phyloP scores from a whole-genome alignment of 1,140 invertebrate species.

The Subanguina moxae region DNA sequence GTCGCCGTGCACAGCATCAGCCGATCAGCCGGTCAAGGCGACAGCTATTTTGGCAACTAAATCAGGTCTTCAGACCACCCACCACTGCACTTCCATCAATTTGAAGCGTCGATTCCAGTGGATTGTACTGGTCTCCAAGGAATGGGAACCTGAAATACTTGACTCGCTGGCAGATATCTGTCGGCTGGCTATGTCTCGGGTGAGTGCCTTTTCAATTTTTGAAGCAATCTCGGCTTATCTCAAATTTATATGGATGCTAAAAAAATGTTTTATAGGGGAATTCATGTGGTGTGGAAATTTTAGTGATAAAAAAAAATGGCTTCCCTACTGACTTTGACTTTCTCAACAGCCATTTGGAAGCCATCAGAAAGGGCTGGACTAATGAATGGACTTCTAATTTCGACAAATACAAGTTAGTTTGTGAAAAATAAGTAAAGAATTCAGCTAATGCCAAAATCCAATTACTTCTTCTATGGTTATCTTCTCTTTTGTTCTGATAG shows the following conservation, averaged over 20 bases:
- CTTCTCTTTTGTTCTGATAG: no score
- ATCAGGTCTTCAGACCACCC: background rate
- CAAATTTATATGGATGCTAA: no score
- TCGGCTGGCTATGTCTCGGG: slow-evolving; percentile 18
- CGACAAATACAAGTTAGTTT: slow-evolving; percentile 29
- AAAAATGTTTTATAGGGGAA: no score
- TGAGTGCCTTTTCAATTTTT: background rate
- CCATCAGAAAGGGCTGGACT: slow-evolving; percentile 27
- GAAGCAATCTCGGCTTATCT: background rate
- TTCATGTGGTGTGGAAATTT: background rate
- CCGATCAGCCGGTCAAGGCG: background rate
- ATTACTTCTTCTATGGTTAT: no score
- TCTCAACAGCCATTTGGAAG: slow-evolving; percentile 22
- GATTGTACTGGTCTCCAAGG: slow-evolving; percentile 33
- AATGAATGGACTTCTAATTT: slow-evolving; percentile 25
- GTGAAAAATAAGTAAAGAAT: no score
- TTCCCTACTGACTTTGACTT: slow-evolving; percentile 13
- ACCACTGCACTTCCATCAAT: background rate
- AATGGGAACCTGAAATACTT: slow-evolving; percentile 29
- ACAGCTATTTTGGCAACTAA: background rate
- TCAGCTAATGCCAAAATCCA: no score
- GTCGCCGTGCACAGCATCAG: background rate
- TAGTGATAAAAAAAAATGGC: slow-evolving; percentile 40
- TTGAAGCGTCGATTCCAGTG: slow-evolving; percentile 20
- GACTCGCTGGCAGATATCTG: slow-evolving; percentile 17